Evolutionary conservation across 2,888 invertebrate genomes (phyloP), one percentile per base, ranked within the genome.

Genomic region (Stegophylla sp.): DNA sequence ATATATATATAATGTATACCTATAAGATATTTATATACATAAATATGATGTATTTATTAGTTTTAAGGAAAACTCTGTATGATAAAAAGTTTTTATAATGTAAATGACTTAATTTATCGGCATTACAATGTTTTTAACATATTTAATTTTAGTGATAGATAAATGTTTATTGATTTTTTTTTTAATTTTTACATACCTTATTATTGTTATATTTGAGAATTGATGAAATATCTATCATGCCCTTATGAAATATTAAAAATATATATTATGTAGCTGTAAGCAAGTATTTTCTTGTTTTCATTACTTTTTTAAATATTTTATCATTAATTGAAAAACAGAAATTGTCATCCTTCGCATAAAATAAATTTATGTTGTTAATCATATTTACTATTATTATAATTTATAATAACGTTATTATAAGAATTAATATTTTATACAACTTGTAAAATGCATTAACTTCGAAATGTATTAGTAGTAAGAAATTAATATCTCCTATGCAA

Each of bases 381-480:
- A 66, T 66, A 76, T 76, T 76, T 76, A 76, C 75, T 66, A 76
- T 76, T 76, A 76, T 66, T 66, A 53, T 76, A 76, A 66, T 64
- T 66, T 74, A 63, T 74, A 48, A 73, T 73, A 66, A 66, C n/a
- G 64, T 76, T 53, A 75, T 75, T 63, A 61, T 74, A 63, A 74
- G 34, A 41, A 74, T 63, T 64, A 74, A 74, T 74, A 76, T 76
- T 76, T 76, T 76, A 66, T 66, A 76, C 64, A 23, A 3, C 56
- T 72, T 72, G 13, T 66, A 26, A 53, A 53, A 64, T 53, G 23
- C 53, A 66, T 53, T 53, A 23, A 48, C 20, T 20, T 34, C 48
- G 45, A 28, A 61, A 45, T 45, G 13, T 28, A 48, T 43, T 34
- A 61, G 28, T 26, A 7, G 7, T 61, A 48, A 10, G 20, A 67